A percentile compares a stretch with the other conserved stretches of the same genome.
Conservation (phyloP, 2,113 vertebrate species). For the Arizona elegans region DNA sequence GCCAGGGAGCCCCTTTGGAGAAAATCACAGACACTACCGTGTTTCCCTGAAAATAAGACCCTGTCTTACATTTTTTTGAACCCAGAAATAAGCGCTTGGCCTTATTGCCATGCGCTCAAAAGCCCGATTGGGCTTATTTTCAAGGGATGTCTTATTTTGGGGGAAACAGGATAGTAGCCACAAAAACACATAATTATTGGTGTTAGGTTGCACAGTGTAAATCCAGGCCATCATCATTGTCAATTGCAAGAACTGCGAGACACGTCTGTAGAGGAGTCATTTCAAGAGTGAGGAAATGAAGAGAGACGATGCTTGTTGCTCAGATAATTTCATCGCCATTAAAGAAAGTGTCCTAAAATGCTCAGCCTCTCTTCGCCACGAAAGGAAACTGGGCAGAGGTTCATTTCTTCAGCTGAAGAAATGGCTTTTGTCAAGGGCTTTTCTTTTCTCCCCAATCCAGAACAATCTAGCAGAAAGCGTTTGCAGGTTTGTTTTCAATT, state of each 20-base stretch:
- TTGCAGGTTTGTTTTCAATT: not conserved
- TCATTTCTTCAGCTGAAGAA: not conserved
- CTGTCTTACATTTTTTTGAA: no score
- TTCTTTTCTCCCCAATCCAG: not conserved
- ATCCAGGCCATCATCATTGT: not conserved
- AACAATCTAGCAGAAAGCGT: not conserved
- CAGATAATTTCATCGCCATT: not conserved
- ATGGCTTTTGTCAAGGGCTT: not conserved
- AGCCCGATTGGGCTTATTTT: no score
- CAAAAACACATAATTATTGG: not conserved
- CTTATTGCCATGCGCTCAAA: no score
- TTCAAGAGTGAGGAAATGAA: not conserved
- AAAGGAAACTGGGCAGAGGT: not conserved
- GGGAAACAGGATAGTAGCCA: not conserved
- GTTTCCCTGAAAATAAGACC: no score
- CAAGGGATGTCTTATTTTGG: no score
- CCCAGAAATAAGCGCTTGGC: no score
- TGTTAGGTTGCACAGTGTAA: not conserved
- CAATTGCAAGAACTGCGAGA: not conserved
- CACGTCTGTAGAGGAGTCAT: not conserved
- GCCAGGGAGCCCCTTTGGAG: not conserved
- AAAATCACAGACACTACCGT: not conserved
- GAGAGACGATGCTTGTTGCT: not conserved
- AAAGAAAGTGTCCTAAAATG: not conserved
- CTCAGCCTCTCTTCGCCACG: not conserved